A percentile compares a stretch with the other conserved stretches of the same genome.
phyloP scores from a whole-genome alignment of 2,797 vertebrate genomes.

The Alcedo quadribrachys region DNA sequence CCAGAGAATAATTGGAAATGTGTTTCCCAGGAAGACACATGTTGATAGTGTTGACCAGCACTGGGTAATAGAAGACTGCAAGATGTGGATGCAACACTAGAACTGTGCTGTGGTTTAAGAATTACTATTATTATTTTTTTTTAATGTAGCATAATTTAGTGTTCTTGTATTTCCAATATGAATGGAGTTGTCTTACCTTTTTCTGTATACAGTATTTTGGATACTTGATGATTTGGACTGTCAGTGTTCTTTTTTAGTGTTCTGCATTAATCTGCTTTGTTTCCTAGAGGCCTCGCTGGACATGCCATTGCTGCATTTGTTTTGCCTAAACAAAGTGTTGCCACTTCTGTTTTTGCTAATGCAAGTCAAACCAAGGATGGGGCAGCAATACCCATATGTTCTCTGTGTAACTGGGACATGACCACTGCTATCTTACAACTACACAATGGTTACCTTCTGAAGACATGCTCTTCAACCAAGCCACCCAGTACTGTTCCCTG shows the following conservation, averaged over 20 bases:
- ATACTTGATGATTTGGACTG: slow-evolving; percentile 60
- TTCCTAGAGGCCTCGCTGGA: slow-evolving; percentile 40
- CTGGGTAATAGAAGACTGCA: background rate
- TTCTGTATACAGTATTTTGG: slow-evolving; percentile 58
- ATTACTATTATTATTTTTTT: background rate
- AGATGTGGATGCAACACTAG: slow-evolving; percentile 28
- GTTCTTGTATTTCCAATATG: slow-evolving; percentile 51
- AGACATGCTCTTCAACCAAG: background rate
- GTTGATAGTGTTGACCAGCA: background rate
- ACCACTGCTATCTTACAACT: background rate
- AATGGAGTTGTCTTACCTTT: slow-evolving; percentile 70
- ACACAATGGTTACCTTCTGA: background rate
- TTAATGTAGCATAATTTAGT: slow-evolving; percentile 51
- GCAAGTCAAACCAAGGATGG: background rate
- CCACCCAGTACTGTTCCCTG: background rate
- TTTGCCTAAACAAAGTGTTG: background rate
- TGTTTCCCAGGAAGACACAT: background rate
- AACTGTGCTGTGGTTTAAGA: slow-evolving; percentile 39
- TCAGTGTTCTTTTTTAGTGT: slow-evolving; percentile 49
- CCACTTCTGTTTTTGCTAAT: background rate
- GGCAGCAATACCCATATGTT: background rate
- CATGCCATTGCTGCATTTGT: slow-evolving; percentile 63
- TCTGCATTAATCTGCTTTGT: slow-evolving; percentile 47
- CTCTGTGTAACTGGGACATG: background rate
- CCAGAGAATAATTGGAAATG: background rate